These are phyloP conservation scores for Lordiphosa collinella DNA, from an alignment of 1,140 invertebrate genomes.

Conservation along the genomic window DNA sequence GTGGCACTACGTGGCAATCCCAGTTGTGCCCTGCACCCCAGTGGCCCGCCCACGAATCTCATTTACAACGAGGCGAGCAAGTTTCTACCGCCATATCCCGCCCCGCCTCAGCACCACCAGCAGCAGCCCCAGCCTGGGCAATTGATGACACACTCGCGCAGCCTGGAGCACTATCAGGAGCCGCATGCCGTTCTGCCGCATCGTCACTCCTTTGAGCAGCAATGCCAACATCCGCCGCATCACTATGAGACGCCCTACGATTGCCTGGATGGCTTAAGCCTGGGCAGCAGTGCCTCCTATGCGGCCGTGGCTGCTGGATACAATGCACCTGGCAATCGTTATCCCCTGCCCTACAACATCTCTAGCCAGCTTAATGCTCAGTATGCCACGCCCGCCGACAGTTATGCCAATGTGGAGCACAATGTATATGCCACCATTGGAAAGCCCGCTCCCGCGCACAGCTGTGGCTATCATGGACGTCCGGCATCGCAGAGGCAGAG, in stretches of 20 bases:
- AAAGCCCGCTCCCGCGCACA: constrained; percentile 37
- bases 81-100: constrained; percentile 44
- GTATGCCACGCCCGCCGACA: constrained; percentile 52
- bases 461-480: constrained; percentile 43
- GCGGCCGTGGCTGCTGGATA: constrained; percentile 68
- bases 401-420: constrained; percentile 38
- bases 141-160: constrained; percentile 74
- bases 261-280: constrained; percentile 62
- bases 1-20: constrained; percentile 39
- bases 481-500: constrained; percentile 59
- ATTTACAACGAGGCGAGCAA: constrained; percentile 41
- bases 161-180: constrained; percentile 78
- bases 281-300: constrained; percentile 69
- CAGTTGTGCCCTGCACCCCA: constrained; percentile 45
- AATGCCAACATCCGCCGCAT: constrained; percentile 49
- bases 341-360: constrained; percentile 76
- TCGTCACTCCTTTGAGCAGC: constrained; percentile 78
- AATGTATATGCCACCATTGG: constrained; percentile 53
- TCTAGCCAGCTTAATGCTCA: constrained; percentile 68
- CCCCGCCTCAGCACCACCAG: constrained; percentile 14
- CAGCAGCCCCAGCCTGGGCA: constrained; percentile 12
- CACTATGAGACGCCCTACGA: constrained; percentile 72
- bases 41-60: constrained; percentile 40
- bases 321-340: constrained; percentile 75
- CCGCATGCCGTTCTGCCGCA: constrained; percentile 59